These are phyloP conservation scores for Megaceryle maxima DNA, from an alignment of 2,113 vertebrate species.

Conservation along the genomic window DNA sequence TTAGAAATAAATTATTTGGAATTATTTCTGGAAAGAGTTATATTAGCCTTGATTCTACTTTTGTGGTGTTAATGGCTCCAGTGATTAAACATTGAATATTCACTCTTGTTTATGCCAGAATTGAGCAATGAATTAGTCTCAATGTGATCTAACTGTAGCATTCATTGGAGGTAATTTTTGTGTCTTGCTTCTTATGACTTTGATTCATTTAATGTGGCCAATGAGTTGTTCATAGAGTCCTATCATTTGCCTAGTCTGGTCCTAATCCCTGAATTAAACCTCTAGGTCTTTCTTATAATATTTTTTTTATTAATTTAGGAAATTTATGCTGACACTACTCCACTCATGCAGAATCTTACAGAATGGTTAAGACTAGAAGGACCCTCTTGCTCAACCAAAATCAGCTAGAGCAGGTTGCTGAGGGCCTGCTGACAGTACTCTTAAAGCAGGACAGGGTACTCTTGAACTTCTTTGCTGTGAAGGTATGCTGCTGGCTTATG, in stretches of 20 bases:
- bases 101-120: background rate
- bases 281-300: background rate
- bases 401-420: background rate
- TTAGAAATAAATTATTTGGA: background rate
- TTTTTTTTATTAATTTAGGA: background rate
- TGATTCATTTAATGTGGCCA: background rate
- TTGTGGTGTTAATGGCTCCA: background rate
- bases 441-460: background rate
- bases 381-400: background rate
- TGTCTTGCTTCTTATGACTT: background rate
- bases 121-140: background rate
- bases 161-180: background rate
- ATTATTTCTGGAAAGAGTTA: background rate
- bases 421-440: background rate
- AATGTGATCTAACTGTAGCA: background rate
- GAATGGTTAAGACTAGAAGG: background rate
- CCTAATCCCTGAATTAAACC: background rate
- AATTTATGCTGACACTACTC: rapidly evolving
- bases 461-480: background rate
- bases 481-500: background rate
- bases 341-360: background rate
- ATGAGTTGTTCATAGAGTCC: background rate
- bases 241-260: background rate
- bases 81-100: background rate
- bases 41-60: background rate